These are phyloP conservation scores for Polymixis lichenea DNA, from an alignment of 2,888 invertebrate genomes.

Conservation along the genomic window DNA sequence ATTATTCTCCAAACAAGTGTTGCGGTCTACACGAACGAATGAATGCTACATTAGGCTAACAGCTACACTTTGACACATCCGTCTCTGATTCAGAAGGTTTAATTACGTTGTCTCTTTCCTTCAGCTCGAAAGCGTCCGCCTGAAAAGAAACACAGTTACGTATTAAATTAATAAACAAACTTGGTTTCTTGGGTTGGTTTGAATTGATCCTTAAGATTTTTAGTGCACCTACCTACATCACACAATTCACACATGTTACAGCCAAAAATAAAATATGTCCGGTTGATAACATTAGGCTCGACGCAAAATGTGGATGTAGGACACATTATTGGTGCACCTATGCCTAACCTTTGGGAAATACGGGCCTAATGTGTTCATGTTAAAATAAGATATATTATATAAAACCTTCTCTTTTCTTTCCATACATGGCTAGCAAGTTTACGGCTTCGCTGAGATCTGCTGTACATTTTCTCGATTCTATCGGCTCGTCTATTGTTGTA, in stretches of 20 bases:
- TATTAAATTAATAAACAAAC: not conserved
- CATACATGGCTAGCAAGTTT: not conserved
- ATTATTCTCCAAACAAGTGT: conserved; percentile 41
- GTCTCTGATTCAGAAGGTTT: conserved; percentile 88
- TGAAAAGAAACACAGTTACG: conserved; percentile 70
- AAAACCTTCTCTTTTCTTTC: not conserved
- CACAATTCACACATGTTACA: not conserved
- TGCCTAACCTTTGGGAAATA: not conserved
- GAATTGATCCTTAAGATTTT: not conserved
- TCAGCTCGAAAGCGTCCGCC: conserved; percentile 88
- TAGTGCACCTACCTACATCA: not conserved
- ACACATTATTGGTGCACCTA: not conserved
- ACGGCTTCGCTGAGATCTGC: not conserved
- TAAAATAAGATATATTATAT: not conserved
- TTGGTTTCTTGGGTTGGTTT: not conserved
- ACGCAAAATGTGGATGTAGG: not conserved
- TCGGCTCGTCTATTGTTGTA: not conserved
- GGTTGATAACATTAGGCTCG: not conserved
- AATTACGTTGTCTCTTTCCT: conserved; percentile 87
- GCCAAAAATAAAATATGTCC: not conserved
- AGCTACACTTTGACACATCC: conserved; percentile 88
- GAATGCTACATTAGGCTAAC: conserved; percentile 76
- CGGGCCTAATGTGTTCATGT: not conserved
- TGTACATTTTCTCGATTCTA: not conserved
- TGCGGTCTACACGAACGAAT: conserved; percentile 61